phyloP scores from a whole-genome alignment of 2,113 vertebrate genomes.

The Osmerus eperlanus region DNA sequence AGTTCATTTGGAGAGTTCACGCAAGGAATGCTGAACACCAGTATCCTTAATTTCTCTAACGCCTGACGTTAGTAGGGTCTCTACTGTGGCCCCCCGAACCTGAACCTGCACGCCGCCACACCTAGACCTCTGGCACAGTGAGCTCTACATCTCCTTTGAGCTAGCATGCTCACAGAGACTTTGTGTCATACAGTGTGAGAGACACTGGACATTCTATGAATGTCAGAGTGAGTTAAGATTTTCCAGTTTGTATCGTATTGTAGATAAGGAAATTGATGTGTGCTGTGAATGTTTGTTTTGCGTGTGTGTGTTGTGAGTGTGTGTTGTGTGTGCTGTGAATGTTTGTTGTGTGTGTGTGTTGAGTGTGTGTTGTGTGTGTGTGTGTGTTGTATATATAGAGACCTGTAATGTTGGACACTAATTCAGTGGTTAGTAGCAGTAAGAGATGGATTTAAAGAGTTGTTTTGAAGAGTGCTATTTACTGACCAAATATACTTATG shows the following conservation, averaged over 20 bases:
- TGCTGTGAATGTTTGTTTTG: background rate
- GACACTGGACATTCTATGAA: slow-evolving; percentile 1
- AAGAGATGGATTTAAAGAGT: too few relatives aligned
- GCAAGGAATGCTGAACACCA: too few relatives aligned
- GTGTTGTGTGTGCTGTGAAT: background rate
- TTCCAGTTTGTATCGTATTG: background rate
- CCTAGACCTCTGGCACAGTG: too few relatives aligned
- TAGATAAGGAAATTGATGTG: background rate
- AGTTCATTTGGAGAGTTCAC: too few relatives aligned
- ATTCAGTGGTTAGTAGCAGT: too few relatives aligned
- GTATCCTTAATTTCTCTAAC: too few relatives aligned
- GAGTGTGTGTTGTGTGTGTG: background rate
- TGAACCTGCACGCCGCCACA: background rate
- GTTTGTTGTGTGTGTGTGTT: background rate
- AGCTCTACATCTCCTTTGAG: too few relatives aligned
- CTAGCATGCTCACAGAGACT: background rate
- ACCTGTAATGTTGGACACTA: too few relatives aligned
- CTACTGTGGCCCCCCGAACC: background rate
- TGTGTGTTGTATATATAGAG: too few relatives aligned
- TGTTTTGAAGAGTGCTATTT: too few relatives aligned
- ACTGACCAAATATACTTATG: too few relatives aligned
- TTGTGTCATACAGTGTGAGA: slow-evolving; percentile 11
- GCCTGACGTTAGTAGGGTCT: too few relatives aligned
- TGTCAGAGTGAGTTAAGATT: background rate
- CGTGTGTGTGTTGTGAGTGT: background rate